Conservation (phyloP, 2,113 vertebrate species). For the Phylloscopus whistleri region DNA sequence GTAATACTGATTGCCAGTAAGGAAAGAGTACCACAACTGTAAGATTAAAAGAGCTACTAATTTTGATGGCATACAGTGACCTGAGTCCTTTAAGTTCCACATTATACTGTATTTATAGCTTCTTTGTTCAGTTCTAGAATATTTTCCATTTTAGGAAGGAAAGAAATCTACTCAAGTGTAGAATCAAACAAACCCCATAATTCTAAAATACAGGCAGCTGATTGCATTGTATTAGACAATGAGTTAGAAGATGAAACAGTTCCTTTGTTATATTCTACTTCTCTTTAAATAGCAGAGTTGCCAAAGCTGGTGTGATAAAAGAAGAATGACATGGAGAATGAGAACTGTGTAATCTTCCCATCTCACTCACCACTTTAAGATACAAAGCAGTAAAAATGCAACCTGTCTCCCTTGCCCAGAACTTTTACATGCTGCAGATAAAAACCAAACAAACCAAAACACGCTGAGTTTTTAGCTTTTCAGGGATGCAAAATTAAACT, state of each 20-base stretch:
- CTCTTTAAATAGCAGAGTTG: constrained; percentile 8
- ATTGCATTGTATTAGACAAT: constrained; percentile 23
- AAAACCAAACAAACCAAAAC: neutral
- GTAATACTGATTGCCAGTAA: neutral
- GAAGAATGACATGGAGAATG: neutral
- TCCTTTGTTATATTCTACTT: constrained; percentile 25
- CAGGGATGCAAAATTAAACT: neutral
- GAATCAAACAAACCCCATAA: neutral
- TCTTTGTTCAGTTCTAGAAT: neutral
- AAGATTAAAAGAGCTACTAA: neutral
- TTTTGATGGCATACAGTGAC: neutral
- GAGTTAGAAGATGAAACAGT: neutral
- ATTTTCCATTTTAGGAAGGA: constrained; percentile 11
- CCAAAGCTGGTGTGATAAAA: neutral
- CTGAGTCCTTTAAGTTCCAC: neutral
- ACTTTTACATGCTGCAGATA: neutral
- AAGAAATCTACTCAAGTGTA: neutral
- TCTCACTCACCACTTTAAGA: neutral
- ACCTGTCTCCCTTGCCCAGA: neutral
- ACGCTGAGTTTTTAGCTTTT: neutral
- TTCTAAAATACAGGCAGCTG: constrained; percentile 17
- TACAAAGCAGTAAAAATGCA: neutral
- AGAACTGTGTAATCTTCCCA: neutral
- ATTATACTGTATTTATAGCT: neutral
- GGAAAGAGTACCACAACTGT: neutral